Evolutionary conservation across 2,888 invertebrate species (phyloP).

Genomic region (Thumatha senex): DNA sequence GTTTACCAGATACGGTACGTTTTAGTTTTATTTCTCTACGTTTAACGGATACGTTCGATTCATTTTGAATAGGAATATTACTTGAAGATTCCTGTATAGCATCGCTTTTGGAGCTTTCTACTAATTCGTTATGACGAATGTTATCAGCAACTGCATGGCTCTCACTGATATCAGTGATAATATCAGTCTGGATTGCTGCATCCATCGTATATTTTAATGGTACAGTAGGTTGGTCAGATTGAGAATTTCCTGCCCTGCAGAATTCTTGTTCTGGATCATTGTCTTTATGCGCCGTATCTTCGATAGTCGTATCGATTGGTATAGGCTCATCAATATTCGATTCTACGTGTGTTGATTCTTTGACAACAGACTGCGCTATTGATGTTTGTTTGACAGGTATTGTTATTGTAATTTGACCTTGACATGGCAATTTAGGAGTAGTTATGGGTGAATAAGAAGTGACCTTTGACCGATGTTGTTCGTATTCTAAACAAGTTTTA

Average conservation of each 20-base stretch:
- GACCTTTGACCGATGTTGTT: neutral
- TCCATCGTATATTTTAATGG: constrained; percentile 31
- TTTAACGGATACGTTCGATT: constrained; percentile 5
- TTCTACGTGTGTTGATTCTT: neutral
- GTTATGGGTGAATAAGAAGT: neutral
- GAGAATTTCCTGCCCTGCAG: neutral
- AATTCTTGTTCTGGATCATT: neutral
- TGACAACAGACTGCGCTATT: neutral
- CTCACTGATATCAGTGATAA: neutral
- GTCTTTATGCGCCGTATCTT: neutral
- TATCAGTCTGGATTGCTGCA: constrained; percentile 48
- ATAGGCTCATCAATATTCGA: neutral
- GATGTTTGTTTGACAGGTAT: neutral
- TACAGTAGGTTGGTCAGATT: neutral
- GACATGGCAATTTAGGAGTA: neutral
- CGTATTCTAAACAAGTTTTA: constrained; percentile 28
- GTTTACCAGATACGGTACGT: constrained; percentile 24
- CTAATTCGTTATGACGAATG: neutral
- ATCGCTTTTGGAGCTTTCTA: neutral
- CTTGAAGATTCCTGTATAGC: neutral
- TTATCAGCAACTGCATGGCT: neutral
- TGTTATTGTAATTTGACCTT: neutral
- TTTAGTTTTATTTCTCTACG: constrained; percentile 40
- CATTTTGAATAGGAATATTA: neutral
- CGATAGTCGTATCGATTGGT: neutral